A percentile compares a stretch with the other conserved stretches of the same genome.
phyloP scores from a whole-genome alignment of 1,140 invertebrate species.

The Diplogasteroides magnus region DNA sequence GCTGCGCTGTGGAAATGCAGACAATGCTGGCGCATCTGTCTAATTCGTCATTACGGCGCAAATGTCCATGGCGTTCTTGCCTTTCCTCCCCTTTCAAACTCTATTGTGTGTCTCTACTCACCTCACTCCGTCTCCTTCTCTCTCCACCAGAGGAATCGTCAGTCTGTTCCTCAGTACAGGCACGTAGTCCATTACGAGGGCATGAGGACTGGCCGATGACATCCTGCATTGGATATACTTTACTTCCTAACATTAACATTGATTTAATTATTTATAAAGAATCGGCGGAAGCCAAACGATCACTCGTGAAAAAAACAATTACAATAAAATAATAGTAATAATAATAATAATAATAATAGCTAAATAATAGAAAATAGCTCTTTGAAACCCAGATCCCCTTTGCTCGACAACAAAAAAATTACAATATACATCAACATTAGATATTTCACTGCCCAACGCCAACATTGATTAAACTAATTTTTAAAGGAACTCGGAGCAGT shows the following conservation, averaged over 20 bases:
- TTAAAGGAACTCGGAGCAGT: not conserved
- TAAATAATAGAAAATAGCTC: no score
- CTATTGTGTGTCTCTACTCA: no score
- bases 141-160: conserved; percentile 67
- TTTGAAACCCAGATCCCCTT: no score
- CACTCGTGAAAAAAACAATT: conserved; percentile 1
- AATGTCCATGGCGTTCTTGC: no score
- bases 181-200: conserved; percentile 68
- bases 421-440: conserved; percentile 2
- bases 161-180: conserved; percentile 69
- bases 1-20: no score
- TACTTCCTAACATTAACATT: not conserved
- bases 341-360: conserved; percentile 10
- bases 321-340: not conserved
- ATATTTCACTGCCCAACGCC: not conserved
- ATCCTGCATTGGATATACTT: conserved; percentile 32
- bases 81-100: no score
- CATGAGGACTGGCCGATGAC: conserved; percentile 37
- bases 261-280: not conserved
- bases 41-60: no score
- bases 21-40: no score
- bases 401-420: not conserved
- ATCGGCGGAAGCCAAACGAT: not conserved
- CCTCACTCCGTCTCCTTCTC: conserved; percentile 66
- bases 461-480: not conserved